Evolutionary conservation across 2,888 invertebrate genomes (phyloP), one percentile per base, ranked within the genome.

Genomic region (Cyaniris semiargus): DNA sequence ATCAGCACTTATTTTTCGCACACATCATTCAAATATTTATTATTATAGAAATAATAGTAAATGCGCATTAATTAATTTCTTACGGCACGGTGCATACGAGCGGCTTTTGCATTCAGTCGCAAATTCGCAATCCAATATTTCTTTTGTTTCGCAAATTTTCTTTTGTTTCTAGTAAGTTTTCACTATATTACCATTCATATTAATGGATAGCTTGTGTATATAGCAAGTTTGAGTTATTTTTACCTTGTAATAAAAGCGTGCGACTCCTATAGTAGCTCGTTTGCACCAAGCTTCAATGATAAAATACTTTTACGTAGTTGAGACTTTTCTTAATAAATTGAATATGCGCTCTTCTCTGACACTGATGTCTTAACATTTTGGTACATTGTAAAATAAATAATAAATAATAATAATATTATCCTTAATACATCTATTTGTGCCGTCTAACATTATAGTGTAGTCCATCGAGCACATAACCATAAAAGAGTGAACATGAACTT

Each of bases 1-100:
- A 74, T 74, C 7, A 74, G 74, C 74, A 74, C 74, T 74, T 74
- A 27, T 13, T n/a, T n/a, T n/a, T n/a, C 5, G 13, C 23, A 10
- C 44, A 44, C 44, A 23, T 53, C 21, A 13, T 44, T 3, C 6
- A 44, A 31, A 31, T 31, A 8, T 71, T 23, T 72, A 21, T 6
- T 53, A 23, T 44, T 1, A 74, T 44, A 3, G 1, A 74, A 13
- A 27, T 13, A 3, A 27, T 27, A 66, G 23, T 23, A 27, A 5
- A 23, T 5, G 66, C 23, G 10, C 21, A 58, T 10, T n/a, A n/a
- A n/a, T 21, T 21, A 1, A 21, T 21, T 10, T 21, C 0, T 10
- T 56, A 18, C 3, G 58, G 8, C 21, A 58, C 21, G 58, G 21
- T 58, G 21, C 10, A 58, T n/a, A 58, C 10, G 23, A 21, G 21